Conservation (phyloP, 2,888 invertebrate species). For the Eristalis arbustorum region DNA sequence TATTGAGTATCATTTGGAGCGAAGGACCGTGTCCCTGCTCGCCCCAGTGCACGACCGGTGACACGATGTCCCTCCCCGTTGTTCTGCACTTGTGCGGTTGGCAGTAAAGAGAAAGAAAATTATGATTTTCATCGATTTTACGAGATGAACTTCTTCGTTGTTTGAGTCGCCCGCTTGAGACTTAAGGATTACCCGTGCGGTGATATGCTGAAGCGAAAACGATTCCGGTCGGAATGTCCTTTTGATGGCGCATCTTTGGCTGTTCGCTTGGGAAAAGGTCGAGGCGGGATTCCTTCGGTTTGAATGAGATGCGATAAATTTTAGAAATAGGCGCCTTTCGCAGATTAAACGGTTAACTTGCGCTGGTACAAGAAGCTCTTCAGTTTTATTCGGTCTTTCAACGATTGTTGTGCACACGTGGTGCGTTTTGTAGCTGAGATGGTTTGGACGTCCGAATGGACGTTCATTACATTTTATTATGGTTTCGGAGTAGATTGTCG, state of each 20-base stretch:
- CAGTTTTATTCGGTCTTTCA: background rate
- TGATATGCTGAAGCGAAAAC: background rate
- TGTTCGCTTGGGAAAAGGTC: background rate
- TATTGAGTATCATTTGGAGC: constrained; percentile 21
- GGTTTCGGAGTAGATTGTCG: no score
- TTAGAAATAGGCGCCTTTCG: background rate
- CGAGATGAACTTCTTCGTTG: constrained; percentile 27
- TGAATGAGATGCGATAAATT: background rate
- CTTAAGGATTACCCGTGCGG: background rate
- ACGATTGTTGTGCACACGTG: no score
- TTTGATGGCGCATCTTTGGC: background rate
- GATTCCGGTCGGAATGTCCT: background rate
- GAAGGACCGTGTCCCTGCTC: background rate
- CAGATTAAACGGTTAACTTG: background rate
- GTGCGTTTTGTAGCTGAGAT: no score
- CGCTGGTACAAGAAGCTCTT: background rate
- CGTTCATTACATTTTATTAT: no score
- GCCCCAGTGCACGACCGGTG: background rate
- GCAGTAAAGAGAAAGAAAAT: constrained; percentile 16
- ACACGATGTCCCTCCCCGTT: background rate
- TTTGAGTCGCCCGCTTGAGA: background rate
- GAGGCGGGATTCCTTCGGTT: background rate
- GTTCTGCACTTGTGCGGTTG: constrained; percentile 4
- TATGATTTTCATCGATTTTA: constrained; percentile 34
- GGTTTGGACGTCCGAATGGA: no score